phyloP scores from a whole-genome alignment of 2,113 vertebrate species.

The Erythrolamprus reginae region DNA sequence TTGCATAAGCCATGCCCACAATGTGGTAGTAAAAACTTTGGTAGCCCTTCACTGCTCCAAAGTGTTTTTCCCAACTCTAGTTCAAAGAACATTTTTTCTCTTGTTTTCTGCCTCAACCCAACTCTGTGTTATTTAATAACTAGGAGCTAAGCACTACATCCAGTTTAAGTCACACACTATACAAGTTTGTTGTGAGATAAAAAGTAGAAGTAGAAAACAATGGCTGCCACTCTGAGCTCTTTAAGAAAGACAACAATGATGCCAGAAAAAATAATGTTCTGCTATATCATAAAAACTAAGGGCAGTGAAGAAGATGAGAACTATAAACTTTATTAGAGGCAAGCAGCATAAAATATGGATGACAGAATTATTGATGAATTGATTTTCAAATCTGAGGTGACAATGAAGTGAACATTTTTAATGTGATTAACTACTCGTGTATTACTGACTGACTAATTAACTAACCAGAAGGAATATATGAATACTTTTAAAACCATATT shows the following conservation, averaged over 20 bases:
- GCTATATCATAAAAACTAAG: background rate
- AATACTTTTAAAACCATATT: background rate
- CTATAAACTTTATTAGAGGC: background rate
- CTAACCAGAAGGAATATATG: background rate
- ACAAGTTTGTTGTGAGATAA: background rate
- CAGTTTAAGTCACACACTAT: background rate
- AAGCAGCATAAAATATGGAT: background rate
- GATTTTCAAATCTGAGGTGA: background rate
- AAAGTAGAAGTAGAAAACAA: background rate
- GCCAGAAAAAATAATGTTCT: background rate
- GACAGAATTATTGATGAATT: background rate
- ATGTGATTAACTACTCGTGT: constrained; percentile 8
- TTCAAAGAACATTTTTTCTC: background rate
- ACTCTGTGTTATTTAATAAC: background rate
- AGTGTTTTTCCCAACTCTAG: background rate
- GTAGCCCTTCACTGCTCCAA: too few species aligned
- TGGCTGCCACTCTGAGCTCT: background rate
- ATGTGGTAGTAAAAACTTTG: too few species aligned
- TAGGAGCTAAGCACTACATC: background rate
- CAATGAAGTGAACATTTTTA: background rate
- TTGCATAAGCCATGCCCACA: too few species aligned
- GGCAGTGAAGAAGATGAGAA: background rate
- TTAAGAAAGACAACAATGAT: background rate
- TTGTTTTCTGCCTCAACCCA: background rate
- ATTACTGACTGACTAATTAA: constrained; percentile 1